Conservation (phyloP, 2,888 invertebrate genomes). For the Athrips mouffetella region DNA sequence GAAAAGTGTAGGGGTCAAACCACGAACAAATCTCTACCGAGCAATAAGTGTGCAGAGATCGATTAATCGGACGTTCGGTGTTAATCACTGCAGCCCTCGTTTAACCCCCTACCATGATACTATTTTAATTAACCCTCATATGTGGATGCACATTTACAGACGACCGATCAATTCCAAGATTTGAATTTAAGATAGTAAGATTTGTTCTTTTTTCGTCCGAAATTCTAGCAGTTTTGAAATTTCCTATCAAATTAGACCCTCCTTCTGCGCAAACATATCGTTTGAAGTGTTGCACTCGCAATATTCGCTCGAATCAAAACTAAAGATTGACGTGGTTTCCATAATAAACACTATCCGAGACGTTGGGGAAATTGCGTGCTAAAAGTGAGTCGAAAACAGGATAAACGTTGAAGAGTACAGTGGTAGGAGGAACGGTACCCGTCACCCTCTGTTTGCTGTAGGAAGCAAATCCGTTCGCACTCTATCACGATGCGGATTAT, state of each 20-base stretch:
- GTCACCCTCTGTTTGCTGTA: conserved; percentile 3
- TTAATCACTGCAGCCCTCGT: conserved; percentile 29
- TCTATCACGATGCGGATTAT: neutral
- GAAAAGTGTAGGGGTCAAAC: conserved; percentile 21
- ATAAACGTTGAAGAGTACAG: neutral
- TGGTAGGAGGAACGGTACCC: neutral
- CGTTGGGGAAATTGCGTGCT: no score
- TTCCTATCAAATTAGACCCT: no score
- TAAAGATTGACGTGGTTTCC: no score
- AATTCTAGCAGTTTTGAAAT: no score
- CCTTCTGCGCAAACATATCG: no score
- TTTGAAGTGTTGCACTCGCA: neutral
- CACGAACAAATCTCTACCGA: conserved; percentile 17
- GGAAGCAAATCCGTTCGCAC: conserved; percentile 7
- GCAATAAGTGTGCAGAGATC: conserved; percentile 37
- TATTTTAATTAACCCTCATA: no score
- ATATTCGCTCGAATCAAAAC: neutral
- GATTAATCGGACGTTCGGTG: conserved; percentile 40
- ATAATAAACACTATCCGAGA: no score
- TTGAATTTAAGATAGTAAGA: no score
- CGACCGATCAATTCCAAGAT: no score
- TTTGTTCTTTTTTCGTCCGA: no score
- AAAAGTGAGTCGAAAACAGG: no score
- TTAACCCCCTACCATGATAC: conserved; percentile 24
- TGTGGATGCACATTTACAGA: no score